Percentiles rank a stretch among this genome's conserved stretches.
Conservation (phyloP, 2,888 invertebrate genomes). For the Sclerodermus sp. region DNA sequence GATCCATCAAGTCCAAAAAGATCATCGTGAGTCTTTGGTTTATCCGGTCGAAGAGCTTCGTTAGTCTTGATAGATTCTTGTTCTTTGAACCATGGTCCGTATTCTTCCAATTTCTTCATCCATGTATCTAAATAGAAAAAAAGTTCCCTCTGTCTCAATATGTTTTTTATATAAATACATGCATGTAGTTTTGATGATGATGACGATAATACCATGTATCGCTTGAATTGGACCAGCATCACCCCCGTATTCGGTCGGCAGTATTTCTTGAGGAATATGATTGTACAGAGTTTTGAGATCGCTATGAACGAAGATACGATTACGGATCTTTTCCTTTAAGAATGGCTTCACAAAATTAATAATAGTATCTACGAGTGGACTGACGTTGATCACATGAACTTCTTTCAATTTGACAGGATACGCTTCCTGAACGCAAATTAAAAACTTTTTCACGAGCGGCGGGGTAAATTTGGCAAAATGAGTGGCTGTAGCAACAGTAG, state of each 20-base stretch:
- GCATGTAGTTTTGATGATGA: too few relatives aligned
- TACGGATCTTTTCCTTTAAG: conserved; percentile 83
- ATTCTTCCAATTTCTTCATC: conserved; percentile 77
- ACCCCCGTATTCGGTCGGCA: conserved; percentile 84
- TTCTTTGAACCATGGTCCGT: conserved; percentile 79
- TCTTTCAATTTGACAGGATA: conserved; percentile 87
- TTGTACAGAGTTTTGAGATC: conserved; percentile 76
- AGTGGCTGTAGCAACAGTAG: conserved; percentile 74
- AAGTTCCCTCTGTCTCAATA: too few relatives aligned
- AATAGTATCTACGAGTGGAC: conserved; percentile 81
- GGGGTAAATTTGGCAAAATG: conserved; percentile 87
- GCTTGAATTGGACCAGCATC: conserved; percentile 72
- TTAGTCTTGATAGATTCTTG: conserved; percentile 79
- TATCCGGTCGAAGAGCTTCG: conserved; percentile 79
- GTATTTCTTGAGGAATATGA: conserved; percentile 75
- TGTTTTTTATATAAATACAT: too few relatives aligned
- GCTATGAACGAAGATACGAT: conserved; percentile 79
- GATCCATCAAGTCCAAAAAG: conserved; percentile 88
- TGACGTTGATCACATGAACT: conserved; percentile 83
- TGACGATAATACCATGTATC: conserved; percentile 75
- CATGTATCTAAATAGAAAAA: conserved; percentile 66
- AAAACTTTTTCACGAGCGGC: conserved; percentile 78
- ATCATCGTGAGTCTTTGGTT: conserved; percentile 83
- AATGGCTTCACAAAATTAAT: conserved; percentile 85
- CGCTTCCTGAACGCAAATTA: conserved; percentile 83